These are phyloP conservation scores for Chironomus striatipennis DNA, from an alignment of 1,140 invertebrate genomes.

Conservation along the genomic window DNA sequence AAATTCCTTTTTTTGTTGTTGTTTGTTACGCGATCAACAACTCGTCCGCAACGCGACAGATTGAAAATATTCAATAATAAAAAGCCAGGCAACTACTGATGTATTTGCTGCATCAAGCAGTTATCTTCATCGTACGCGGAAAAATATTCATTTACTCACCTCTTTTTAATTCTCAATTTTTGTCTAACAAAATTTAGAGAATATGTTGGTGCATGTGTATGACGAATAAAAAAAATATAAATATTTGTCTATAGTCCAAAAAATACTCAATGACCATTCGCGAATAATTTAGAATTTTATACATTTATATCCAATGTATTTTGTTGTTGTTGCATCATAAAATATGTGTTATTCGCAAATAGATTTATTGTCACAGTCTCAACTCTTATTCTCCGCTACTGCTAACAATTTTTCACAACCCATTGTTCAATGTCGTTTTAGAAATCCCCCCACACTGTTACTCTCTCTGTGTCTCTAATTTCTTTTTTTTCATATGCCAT, in stretches of 20 bases:
- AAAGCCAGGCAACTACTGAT: too few species aligned
- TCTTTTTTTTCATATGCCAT: not conserved
- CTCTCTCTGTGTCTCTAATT: too few species aligned
- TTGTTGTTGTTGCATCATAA: not conserved
- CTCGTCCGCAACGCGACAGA: not conserved
- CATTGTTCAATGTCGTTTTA: constrained; percentile 3
- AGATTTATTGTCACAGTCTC: not conserved
- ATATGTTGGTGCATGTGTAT: not conserved
- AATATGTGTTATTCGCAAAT: constrained; percentile 17
- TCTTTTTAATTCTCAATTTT: too few species aligned
- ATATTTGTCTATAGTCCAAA: not conserved
- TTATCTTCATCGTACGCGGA: too few species aligned
- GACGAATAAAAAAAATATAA: not conserved
- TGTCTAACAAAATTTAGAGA: too few species aligned
- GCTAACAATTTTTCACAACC: not conserved
- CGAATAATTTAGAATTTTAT: not conserved
- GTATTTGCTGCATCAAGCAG: too few species aligned
- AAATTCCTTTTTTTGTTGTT: not conserved
- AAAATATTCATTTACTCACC: too few species aligned
- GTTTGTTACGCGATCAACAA: too few species aligned
- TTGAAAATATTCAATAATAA: not conserved
- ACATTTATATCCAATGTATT: not conserved
- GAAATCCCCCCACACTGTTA: not conserved
- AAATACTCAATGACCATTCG: too few species aligned
- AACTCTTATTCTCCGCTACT: not conserved